Percentiles rank a stretch among this genome's conserved stretches.
phyloP scores from a whole-genome alignment of 1,140 invertebrate species.

The Scaptomyza pallida region DNA sequence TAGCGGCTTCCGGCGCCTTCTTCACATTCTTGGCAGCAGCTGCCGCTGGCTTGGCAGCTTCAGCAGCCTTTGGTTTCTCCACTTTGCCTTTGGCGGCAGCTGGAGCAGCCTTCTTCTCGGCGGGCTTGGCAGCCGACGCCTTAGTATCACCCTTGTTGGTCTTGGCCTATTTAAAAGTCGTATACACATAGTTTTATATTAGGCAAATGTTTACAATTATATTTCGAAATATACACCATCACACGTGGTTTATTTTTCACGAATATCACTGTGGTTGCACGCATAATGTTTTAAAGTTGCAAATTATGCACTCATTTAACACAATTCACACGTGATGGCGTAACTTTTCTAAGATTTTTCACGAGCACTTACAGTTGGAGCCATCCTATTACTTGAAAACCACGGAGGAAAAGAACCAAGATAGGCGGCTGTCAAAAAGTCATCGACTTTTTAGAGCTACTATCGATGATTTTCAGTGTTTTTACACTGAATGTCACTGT shows the following conservation, averaged over 20 bases:
- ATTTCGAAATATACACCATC: background rate
- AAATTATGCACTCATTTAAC: conserved; percentile 35
- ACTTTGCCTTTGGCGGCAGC: conserved; percentile 83
- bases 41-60: conserved; percentile 78
- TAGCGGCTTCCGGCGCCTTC: conserved; percentile 77
- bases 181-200: background rate
- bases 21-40: conserved; percentile 82
- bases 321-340: conserved; percentile 27
- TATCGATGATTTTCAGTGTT: background rate
- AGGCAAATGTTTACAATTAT: background rate
- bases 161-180: conserved; percentile 62
- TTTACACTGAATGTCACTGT: background rate
- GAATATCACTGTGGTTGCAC: conserved; percentile 23
- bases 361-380: conserved; percentile 79
- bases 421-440: conserved; percentile 22
- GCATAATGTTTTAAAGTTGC: background rate
- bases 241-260: conserved; percentile 1
- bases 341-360: conserved; percentile 38
- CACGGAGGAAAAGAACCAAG: conserved; percentile 80
- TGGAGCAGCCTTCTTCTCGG: conserved; percentile 78
- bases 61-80: conserved; percentile 82
- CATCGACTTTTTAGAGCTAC: conserved; percentile 20
- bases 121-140: conserved; percentile 72
- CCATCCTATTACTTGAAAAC: conserved; percentile 79
- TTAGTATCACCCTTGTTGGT: conserved; percentile 80